Evolutionary conservation across 2,797 vertebrate species (phyloP).

Genomic region (Gymnoscopelus microlampas): DNA sequence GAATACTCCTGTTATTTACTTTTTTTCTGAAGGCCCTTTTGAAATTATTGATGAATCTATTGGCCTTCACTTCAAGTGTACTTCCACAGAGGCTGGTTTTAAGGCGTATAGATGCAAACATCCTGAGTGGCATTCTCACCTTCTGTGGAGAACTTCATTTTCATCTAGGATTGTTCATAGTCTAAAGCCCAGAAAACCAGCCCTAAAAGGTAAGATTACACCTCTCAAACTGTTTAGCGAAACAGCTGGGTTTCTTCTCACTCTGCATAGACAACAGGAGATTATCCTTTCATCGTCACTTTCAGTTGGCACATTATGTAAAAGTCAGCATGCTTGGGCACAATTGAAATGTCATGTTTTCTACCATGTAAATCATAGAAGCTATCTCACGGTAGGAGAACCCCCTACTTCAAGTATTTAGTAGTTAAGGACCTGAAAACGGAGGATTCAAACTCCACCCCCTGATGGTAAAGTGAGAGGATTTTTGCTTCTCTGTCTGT

Average conservation of each 20-base stretch:
- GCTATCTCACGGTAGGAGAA: constrained; percentile 83
- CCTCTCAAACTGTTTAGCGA: constrained; percentile 86
- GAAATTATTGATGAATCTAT: constrained; percentile 51
- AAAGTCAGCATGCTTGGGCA: constrained; percentile 86
- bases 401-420: constrained; percentile 96
- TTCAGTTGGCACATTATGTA: constrained; percentile 94
- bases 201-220: constrained; percentile 44
- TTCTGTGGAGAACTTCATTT: constrained; percentile 27
- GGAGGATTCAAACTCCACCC: constrained; percentile 79
- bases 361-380: constrained; percentile 76
- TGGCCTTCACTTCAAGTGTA: constrained; percentile 40
- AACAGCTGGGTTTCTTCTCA: constrained; percentile 55
- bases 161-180: constrained; percentile 39
- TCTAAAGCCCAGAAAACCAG: constrained; percentile 60
- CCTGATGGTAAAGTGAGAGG: constrained; percentile 81
- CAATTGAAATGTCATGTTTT: constrained; percentile 78
- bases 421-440: constrained; percentile 91
- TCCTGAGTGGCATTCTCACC: constrained; percentile 26
- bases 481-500: constrained; percentile 73
- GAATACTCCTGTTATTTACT: constrained; percentile 50
- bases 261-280: constrained; percentile 76
- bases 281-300: constrained; percentile 80
- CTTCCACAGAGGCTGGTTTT: constrained; percentile 37
- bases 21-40: constrained; percentile 53
- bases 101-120: constrained; percentile 55